These are phyloP conservation scores for Drosophila leontia DNA, from an alignment of 1,140 invertebrate species.

Conservation along the genomic window DNA sequence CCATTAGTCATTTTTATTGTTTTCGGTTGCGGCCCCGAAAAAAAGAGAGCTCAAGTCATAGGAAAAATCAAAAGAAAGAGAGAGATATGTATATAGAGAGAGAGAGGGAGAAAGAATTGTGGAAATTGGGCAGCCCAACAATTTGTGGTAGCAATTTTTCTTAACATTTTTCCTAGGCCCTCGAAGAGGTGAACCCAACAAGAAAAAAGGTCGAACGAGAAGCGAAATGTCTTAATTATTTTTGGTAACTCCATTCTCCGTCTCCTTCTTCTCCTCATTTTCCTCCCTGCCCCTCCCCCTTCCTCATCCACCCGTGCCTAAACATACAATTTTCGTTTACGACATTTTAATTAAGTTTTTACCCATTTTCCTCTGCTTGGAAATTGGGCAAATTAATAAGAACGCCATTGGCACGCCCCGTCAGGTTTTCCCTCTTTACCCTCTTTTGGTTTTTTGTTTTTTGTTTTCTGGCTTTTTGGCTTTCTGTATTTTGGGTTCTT, in stretches of 20 bases:
- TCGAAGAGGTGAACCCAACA: constrained; percentile 16
- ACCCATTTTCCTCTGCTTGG: constrained; percentile 56
- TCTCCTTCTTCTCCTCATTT: neutral
- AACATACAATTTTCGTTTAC: constrained; percentile 84
- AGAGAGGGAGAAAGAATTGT: constrained; percentile 33
- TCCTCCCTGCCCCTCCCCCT: neutral
- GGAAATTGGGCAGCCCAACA: constrained; percentile 78
- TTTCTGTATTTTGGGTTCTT: neutral
- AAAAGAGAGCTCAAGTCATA: constrained; percentile 28
- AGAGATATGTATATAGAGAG: neutral
- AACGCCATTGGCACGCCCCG: constrained; percentile 80
- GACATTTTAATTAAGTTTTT: constrained; percentile 84
- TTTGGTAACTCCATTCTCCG: constrained; percentile 50
- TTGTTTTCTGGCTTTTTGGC: neutral
- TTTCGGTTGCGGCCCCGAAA: constrained; percentile 71
- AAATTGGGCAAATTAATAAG: constrained; percentile 83
- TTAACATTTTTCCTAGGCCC: constrained; percentile 46
- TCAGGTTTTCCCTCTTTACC: constrained; percentile 34
- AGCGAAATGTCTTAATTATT: constrained; percentile 83
- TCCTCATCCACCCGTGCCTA: constrained; percentile 27
- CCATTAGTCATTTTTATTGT: constrained; percentile 84
- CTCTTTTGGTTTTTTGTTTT: constrained; percentile 1
- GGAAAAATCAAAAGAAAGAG: neutral
- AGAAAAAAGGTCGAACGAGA: constrained; percentile 47
- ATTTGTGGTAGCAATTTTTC: constrained; percentile 82